A percentile compares a stretch with the other conserved stretches of the same genome.
Evolutionary conservation across 2,113 vertebrate genomes (phyloP).

Genomic region (Myxocyprinus asiaticus): DNA sequence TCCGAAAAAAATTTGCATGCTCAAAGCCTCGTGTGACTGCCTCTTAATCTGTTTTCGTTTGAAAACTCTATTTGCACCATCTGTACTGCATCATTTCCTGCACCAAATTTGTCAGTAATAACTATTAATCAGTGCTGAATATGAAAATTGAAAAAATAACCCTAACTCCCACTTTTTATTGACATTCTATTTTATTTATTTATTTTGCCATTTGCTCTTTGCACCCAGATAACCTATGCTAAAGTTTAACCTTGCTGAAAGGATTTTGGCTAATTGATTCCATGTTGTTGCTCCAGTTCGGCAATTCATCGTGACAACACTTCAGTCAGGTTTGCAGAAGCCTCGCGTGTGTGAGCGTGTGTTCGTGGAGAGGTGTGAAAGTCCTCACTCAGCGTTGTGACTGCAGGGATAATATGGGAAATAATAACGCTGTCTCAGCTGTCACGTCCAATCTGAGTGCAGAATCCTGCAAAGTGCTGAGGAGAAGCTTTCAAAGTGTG

Average conservation of each 20-base stretch:
- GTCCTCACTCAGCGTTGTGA: conserved; percentile 42
- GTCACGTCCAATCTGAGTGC: conserved; percentile 48
- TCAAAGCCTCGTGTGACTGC: too few species aligned
- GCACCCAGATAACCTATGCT: background rate
- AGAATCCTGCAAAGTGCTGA: conserved; percentile 13
- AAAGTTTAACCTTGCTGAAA: background rate
- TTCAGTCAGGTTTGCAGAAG: background rate
- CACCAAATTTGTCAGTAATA: too few species aligned
- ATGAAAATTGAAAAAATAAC: too few species aligned
- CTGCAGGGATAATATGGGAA: conserved; percentile 44
- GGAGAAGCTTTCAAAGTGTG: conserved; percentile 24
- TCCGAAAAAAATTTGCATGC: too few species aligned
- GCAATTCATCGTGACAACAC: background rate
- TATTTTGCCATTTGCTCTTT: background rate
- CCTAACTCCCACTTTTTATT: too few species aligned
- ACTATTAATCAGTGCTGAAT: too few species aligned
- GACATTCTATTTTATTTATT: too few species aligned
- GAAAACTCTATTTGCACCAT: too few species aligned
- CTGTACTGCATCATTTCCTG: too few species aligned
- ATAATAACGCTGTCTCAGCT: conserved; percentile 54
- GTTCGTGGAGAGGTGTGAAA: conserved; percentile 14
- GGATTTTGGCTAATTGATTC: conserved; percentile 4
- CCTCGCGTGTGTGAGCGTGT: background rate
- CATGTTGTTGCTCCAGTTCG: background rate
- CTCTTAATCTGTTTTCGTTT: too few species aligned